Evolutionary conservation across 2,113 vertebrate genomes (phyloP).

Genomic region (Arothron firmamentum): DNA sequence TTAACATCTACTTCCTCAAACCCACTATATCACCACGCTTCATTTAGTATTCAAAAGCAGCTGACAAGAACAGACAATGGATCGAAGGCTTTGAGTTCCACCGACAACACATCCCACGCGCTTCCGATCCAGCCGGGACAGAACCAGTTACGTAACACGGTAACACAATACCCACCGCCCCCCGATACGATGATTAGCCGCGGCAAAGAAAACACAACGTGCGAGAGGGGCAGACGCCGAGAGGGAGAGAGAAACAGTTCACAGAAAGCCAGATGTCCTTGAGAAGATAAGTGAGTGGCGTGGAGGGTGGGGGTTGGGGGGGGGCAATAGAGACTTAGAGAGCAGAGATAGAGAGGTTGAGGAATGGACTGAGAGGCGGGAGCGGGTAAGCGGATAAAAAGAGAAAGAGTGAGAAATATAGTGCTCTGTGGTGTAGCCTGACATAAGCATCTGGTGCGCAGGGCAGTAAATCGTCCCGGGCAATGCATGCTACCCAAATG

Average conservation of each 20-base stretch:
- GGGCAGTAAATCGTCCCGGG: constrained; percentile 59
- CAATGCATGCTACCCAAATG: constrained; percentile 52
- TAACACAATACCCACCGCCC: constrained; percentile 27
- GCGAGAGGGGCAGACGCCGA: constrained; percentile 16
- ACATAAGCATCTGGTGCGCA: constrained; percentile 26
- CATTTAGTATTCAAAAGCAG: too few relatives aligned
- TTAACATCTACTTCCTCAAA: not conserved
- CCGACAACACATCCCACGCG: not conserved
- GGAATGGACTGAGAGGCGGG: constrained; percentile 15
- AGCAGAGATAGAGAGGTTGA: constrained; percentile 5
- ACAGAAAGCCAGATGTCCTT: constrained; percentile 62
- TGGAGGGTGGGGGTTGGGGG: not conserved
- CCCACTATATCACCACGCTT: not conserved
- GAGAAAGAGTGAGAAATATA: constrained; percentile 26
- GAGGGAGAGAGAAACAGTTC: constrained; percentile 29
- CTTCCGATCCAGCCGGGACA: constrained; percentile 23
- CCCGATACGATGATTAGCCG: constrained; percentile 46
- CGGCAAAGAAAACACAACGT: constrained; percentile 20
- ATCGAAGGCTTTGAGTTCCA: not conserved
- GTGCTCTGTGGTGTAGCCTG: constrained; percentile 29
- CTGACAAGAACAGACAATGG: not conserved
- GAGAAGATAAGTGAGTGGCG: constrained; percentile 53
- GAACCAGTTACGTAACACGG: constrained; percentile 24
- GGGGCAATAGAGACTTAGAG: constrained; percentile 1
- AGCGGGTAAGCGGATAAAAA: not conserved